Percentiles rank a stretch among this genome's conserved stretches.
phyloP scores from a whole-genome alignment of 2,888 invertebrate genomes.

The Dynastes tityus region DNA sequence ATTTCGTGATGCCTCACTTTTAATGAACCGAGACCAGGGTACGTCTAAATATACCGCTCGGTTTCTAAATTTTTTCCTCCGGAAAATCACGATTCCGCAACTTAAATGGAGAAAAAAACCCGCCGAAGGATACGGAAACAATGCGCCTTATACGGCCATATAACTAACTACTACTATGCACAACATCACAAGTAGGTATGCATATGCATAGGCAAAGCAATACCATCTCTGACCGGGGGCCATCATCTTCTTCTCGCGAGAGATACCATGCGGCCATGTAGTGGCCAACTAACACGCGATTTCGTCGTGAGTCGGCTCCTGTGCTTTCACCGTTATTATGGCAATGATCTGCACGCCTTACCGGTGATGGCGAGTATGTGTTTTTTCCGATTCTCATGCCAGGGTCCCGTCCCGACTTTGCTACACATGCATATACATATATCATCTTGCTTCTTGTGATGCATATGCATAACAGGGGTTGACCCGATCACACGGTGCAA shows the following conservation, averaged over 20 bases:
- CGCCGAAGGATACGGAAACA: slow-evolving; percentile 48
- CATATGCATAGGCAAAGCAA: slow-evolving; percentile 24
- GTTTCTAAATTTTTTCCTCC: background rate
- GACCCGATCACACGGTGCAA: slow-evolving; percentile 60
- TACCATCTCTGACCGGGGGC: slow-evolving; percentile 39
- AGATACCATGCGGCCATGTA: slow-evolving; percentile 21
- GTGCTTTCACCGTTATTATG: slow-evolving; percentile 53
- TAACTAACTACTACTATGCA: slow-evolving; percentile 9
- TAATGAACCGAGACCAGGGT: background rate
- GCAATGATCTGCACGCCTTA: background rate
- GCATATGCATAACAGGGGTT: slow-evolving; percentile 40
- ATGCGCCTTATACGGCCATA: background rate
- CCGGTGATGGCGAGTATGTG: too few relatives aligned
- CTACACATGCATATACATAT: background rate
- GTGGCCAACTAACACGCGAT: slow-evolving; percentile 50
- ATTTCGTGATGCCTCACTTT: background rate
- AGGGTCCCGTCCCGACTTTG: background rate
- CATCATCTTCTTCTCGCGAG: slow-evolving; percentile 24
- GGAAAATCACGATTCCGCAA: slow-evolving; percentile 43
- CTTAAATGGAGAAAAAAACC: slow-evolving; percentile 11
- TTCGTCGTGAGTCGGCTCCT: slow-evolving; percentile 50
- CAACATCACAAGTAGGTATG: background rate
- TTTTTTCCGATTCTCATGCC: too few relatives aligned
- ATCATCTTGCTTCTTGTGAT: background rate
- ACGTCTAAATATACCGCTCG: slow-evolving; percentile 2